Base-by-base conservation (phyloP, 2,113 vertebrate species). In the Brachirus orientalis region DNA sequence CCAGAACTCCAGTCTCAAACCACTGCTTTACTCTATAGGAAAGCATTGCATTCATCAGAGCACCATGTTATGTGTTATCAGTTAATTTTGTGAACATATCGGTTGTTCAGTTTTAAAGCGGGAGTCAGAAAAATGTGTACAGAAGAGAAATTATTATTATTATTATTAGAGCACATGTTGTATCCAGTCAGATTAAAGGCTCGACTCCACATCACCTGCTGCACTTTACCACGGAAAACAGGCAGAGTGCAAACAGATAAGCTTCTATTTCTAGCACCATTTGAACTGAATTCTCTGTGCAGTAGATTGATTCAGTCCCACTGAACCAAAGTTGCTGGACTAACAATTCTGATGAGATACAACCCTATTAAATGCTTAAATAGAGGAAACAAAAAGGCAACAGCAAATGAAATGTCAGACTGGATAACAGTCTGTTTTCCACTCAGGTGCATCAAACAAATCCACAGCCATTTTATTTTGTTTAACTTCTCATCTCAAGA, bases 101-200 rank as follows among this genome's bases (percentile, higher is more conserved):
- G n/a, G n/a, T n/a, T n/a, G n/a, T n/a, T n/a, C n/a, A 1, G 28
- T 28, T 28, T 28, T 28, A 28, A 28, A 28, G 28, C 2, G 5
- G 5, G 28, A 28, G 28, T 28, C 28, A 28, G 28, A 28, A 28
- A 28, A 2, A 28, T n/a, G n/a, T n/a, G n/a, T n/a, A n/a, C n/a
- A n/a, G n/a, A n/a, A n/a, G n/a, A n/a, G n/a, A n/a, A n/a, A n/a
- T n/a, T n/a, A n/a, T n/a, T n/a, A n/a, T n/a, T n/a, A n/a, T n/a
- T n/a, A n/a, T 3, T 28, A 18, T 3, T 22, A 1, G 33, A 5
- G 70, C 72, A 89, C 79, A 82, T 85, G 64, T 54, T 17, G 38
- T 51, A 47, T 46, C 20, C 73, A 22, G 28, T 52, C 58, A 79
- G 78, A 83, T 87, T 84, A 81, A 61, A 50, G 61, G 22, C 80